Evolutionary conservation across 2,888 invertebrate genomes (phyloP), one percentile per base, ranked within the genome.

Genomic region (Dolichopus griseipennis): DNA sequence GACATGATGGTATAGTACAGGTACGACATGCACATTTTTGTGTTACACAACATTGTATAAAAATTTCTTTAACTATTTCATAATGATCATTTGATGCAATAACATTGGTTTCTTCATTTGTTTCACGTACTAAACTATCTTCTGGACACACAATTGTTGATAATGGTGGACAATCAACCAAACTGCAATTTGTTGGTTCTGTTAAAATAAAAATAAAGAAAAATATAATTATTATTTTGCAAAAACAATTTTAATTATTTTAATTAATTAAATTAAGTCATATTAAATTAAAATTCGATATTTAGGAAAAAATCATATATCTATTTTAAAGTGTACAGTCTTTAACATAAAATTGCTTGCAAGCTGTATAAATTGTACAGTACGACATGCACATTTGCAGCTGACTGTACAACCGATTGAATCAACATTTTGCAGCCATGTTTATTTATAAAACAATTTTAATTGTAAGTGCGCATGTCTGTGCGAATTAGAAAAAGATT

Each of bases 11-110:
- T 68, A 80, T 79, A 68, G 77, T 73, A 68, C 80, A 80, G 0
- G 78, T 75, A 33, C 77, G 77, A 72, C 80, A 80, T 20, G 78
- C 68, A 69, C 80, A 80, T 68, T 79, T 79, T 66, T 76, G 75
- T 27, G 74, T 71, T 18, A 78, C 73, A 64, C 80, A 80, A 67
- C 80, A 80, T 68, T 76, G 74, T 1, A 75, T 74, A 7, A 74
- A 75, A n/a, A 76, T 72, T 34, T 76, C 76, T 1, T 77, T 76
- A 37, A 71, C 67, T 10, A 76, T 69, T 43, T 72, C 67, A 3
- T 73, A 74, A 27, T 68, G 71, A 66, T 74, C 52, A 12, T 22
- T 63, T 34, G 70, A 67, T 37, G 69, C 62, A 15, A 68, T 61
- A 27, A 68, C 64, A 27, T 69, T 69, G 2, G 68, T 66, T 34